A percentile compares a stretch with the other conserved stretches of the same genome.
Conservation (phyloP, 2,888 invertebrate genomes). For the Vesta saturnalis region DNA sequence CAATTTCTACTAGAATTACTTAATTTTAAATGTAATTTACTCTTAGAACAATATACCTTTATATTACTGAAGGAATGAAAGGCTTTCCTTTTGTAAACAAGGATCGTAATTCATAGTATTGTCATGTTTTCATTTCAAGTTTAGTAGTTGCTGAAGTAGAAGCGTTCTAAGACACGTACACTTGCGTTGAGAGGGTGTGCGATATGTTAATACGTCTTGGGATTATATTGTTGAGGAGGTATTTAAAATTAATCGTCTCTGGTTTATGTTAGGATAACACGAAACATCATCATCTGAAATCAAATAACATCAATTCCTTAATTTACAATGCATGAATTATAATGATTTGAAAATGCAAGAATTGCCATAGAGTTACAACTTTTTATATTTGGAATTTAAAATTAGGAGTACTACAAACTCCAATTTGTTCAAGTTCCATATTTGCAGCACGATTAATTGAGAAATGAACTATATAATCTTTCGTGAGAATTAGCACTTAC, state of each 20-base stretch:
- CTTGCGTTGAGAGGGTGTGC: conserved; percentile 16
- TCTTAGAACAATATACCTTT: neutral
- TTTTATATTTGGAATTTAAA: too few relatives aligned
- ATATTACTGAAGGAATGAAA: conserved; percentile 9
- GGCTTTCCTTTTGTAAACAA: conserved; percentile 13
- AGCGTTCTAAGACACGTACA: conserved; percentile 20
- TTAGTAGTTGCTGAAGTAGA: conserved; percentile 19
- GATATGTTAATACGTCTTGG: conserved; percentile 22
- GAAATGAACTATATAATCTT: too few relatives aligned
- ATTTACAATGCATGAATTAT: too few relatives aligned
- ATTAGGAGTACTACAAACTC: too few relatives aligned
- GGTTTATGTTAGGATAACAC: neutral
- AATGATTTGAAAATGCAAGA: too few relatives aligned
- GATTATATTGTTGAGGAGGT: conserved; percentile 1
- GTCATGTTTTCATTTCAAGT: conserved; percentile 23
- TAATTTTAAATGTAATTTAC: neutral
- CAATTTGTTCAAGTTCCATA: too few relatives aligned
- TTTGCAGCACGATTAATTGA: too few relatives aligned
- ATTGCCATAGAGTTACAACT: too few relatives aligned
- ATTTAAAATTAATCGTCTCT: conserved; percentile 4
- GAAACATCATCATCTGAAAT: neutral
- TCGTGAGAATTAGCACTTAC: too few relatives aligned
- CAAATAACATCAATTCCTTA: too few relatives aligned
- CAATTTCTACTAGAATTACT: too few relatives aligned
- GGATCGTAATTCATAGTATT: conserved; percentile 27